These are phyloP conservation scores for Lerista edwardsae DNA, from an alignment of 2,797 vertebrate species.

Conservation along the genomic window DNA sequence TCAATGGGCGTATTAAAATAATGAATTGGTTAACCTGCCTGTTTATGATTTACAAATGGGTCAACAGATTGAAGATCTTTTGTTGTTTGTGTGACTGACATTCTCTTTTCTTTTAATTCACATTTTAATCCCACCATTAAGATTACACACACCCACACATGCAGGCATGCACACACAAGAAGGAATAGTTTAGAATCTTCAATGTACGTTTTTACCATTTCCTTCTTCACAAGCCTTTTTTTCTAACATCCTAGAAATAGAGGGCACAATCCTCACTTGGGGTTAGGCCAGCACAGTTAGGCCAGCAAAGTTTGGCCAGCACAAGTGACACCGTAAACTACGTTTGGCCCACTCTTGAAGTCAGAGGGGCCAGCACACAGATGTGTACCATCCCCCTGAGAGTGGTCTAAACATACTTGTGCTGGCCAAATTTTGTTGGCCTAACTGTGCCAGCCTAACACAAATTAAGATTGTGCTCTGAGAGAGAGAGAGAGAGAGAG, in stretches of 20 bases:
- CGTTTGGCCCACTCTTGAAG: too few relatives aligned
- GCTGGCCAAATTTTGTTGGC: too few relatives aligned
- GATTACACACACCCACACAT: constrained; percentile 25
- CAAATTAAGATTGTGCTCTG: too few relatives aligned
- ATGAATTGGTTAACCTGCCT: constrained; percentile 45
- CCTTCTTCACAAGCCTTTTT: constrained; percentile 27
- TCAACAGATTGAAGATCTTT: constrained; percentile 39
- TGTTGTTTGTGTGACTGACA: constrained; percentile 31
- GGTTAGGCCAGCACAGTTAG: too few relatives aligned
- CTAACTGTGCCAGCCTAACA: too few relatives aligned
- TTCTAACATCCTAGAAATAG: constrained; percentile 57
- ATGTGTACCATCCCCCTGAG: too few relatives aligned
- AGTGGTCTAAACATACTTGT: too few relatives aligned
- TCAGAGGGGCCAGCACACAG: too few relatives aligned
- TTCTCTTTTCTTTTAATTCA: constrained; percentile 54
- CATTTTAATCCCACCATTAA: constrained; percentile 47
- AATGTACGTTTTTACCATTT: constrained; percentile 54
- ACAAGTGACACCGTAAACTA: too few relatives aligned
- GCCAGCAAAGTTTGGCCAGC: too few relatives aligned
- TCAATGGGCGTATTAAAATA: constrained; percentile 45
- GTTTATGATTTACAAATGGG: constrained; percentile 33
- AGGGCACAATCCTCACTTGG: too few relatives aligned
- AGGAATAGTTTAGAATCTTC: constrained; percentile 62
- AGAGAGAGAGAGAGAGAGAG: not conserved
- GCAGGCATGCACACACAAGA: not conserved